Evolutionary conservation across 2,797 vertebrate genomes (phyloP).

Genomic region (Phataginus tricuspis): DNA sequence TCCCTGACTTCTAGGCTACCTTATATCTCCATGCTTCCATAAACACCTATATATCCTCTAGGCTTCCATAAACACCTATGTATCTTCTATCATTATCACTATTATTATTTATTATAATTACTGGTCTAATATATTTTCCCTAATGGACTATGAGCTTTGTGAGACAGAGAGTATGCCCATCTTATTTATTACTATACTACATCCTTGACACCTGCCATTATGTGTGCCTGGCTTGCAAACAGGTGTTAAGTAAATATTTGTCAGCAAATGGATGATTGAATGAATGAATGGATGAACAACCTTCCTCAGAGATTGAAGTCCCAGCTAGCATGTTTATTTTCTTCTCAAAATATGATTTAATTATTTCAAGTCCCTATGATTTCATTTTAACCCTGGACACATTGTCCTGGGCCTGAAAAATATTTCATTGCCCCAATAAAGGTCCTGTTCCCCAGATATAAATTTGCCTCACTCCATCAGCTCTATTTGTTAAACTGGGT

Average conservation of each 20-base stretch:
- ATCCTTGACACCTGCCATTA: background rate
- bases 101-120: background rate
- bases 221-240: background rate
- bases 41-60: background rate
- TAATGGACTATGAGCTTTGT: background rate
- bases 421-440: slow-evolving; percentile 11
- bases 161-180: background rate
- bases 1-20: background rate
- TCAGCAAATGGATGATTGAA: background rate
- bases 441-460: background rate
- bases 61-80: background rate
- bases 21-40: background rate
- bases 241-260: background rate
- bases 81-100: background rate
- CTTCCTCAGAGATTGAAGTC: background rate
- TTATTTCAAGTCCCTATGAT: background rate
- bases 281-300: background rate
- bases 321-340: background rate
- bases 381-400: slow-evolving; percentile 21
- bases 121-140: background rate
- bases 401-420: background rate
- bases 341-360: slow-evolving; percentile 37
- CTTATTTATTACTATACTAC: background rate
- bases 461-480: background rate
- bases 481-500: slow-evolving; percentile 6